Evolutionary conservation across 2,888 invertebrate species (phyloP), one percentile per base, ranked within the genome.

Genomic region (Synergus japonicus): DNA sequence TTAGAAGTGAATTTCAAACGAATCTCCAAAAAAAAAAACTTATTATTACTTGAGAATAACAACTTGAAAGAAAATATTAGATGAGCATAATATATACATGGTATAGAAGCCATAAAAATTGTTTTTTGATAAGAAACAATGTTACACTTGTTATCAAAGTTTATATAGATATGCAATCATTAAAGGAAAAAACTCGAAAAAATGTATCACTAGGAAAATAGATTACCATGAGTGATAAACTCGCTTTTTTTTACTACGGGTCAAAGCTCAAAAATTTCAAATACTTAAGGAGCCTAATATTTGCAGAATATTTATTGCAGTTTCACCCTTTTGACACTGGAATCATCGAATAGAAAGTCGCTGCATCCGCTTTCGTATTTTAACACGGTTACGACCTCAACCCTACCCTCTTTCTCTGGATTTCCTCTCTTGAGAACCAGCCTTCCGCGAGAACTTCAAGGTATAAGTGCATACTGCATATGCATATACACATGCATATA

Each of bases 311-410:
- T 46, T 46, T 69, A 49, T 46, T 29, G 13, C 15, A 73, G 54
- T 73, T 4, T n/a, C 73, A 58, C 73, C 73, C 41, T 73, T 54
- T 58, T 54, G 73, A 44, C 60, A 29, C 58, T 64, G 37, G 60
- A 78, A 79, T 78, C 78, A 85, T 85, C 81, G 80, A 84, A 81
- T 85, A 84, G 85, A 85, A 85, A 85, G 81, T 82, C 79, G 81
- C 78, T 80, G 78, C 81, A 84, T 85, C 86, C 84, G 86, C 86
- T 84, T 85, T 83, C 84, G 77, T 84, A 82, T 83, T 83, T 84
- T 80, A 84, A 85, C 84, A 84, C 86, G 83, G 85, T 85, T 83
- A 83, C 81, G 81, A 82, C 82, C 81, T 85, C 82, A 79, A 82
- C 81, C 81, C 79, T 80, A 79, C 81, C 81, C 81, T 80, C 80